Evolutionary conservation across 2,797 vertebrate genomes (phyloP), one percentile per base, ranked within the genome.

Genomic region (Gymnodraco acuticeps): DNA sequence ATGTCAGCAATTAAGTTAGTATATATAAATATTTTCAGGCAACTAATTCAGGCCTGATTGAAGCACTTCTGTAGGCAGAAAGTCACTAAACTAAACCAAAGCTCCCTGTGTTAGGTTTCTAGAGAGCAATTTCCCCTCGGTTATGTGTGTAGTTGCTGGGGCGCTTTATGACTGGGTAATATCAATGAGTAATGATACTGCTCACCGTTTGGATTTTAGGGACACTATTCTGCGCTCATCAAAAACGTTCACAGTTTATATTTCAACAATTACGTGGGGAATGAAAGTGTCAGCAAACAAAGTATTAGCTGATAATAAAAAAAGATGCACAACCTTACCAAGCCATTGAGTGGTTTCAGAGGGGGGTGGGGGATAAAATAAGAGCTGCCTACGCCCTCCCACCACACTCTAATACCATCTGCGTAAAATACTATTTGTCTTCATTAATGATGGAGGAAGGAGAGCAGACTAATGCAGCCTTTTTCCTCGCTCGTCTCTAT

Each of bases 391-490:
- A 45, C 60, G 0, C 65, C 70, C 77, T 76, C 71, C 77, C 73
- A 75, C 73, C 20, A 16, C 55, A 45, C 68, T 77, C 78, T 59
- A 88, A 83, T 83, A 47, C 81, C 81, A 86, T 88, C 80, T 79
- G 73, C 78, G 70, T 77, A 80, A 81, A 83, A 81, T 64, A 85
- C 79, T 43, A 85, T 93, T 93, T 85, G 77, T 93, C 90, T 88
- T 88, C 82, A 90, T 94, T 91, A 93, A 82, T 77, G 84, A 76
- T 71, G 52, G 74, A 51, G 64, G 75, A 74, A 52, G 46, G 79
- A 64, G 72, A 83, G 81, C 73, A 76, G 78, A 67, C 19, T 77
- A 83, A 87, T 81, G 67, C 63, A 76, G 59, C 77, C 75, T 48
- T 78, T 81, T 58, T 71, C 71, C 70, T 52, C 65, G n/a, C 81